phyloP scores from a whole-genome alignment of 2,888 invertebrate genomes.

The Torymus tubicola region DNA sequence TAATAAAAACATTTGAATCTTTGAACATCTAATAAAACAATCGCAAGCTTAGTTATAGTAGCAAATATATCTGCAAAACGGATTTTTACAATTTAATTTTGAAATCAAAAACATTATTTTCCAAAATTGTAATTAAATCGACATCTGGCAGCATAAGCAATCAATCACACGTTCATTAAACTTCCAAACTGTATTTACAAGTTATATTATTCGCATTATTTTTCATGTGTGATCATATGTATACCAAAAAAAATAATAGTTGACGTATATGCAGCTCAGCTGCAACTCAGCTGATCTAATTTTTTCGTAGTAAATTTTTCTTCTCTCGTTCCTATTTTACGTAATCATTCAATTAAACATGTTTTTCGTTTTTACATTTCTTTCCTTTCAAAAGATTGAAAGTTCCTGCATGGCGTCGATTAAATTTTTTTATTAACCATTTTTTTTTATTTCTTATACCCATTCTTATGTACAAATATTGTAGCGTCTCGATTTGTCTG shows the following conservation, averaged over 20 bases:
- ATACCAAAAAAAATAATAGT: slow-evolving; percentile 48
- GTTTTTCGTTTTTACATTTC: neutral
- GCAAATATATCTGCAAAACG: too few relatives aligned
- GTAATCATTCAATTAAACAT: slow-evolving; percentile 12
- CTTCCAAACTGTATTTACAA: slow-evolving; percentile 57
- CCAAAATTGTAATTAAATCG: slow-evolving; percentile 42
- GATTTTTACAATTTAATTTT: too few relatives aligned
- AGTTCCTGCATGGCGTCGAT: slow-evolving; percentile 61
- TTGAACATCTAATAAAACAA: neutral
- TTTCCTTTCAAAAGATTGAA: slow-evolving; percentile 58
- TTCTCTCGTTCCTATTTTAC: neutral
- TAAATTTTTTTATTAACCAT: slow-evolving; percentile 20
- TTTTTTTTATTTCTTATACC: slow-evolving; percentile 24
- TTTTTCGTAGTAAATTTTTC: neutral
- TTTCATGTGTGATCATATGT: slow-evolving; percentile 35
- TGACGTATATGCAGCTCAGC: slow-evolving; percentile 36
- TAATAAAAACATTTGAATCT: slow-evolving; percentile 9
- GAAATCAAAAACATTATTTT: slow-evolving; percentile 1
- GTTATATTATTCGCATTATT: slow-evolving; percentile 40
- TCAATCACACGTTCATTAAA: slow-evolving; percentile 51
- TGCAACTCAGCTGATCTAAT: slow-evolving; percentile 17
- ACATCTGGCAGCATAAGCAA: slow-evolving; percentile 56
- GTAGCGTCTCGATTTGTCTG: slow-evolving; percentile 62
- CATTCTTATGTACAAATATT: slow-evolving; percentile 70
- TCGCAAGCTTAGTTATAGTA: slow-evolving; percentile 12